Percentiles rank a stretch among this genome's conserved stretches.
Evolutionary conservation across 2,888 invertebrate genomes (phyloP).

Genomic region (Stomorhina lunata): DNA sequence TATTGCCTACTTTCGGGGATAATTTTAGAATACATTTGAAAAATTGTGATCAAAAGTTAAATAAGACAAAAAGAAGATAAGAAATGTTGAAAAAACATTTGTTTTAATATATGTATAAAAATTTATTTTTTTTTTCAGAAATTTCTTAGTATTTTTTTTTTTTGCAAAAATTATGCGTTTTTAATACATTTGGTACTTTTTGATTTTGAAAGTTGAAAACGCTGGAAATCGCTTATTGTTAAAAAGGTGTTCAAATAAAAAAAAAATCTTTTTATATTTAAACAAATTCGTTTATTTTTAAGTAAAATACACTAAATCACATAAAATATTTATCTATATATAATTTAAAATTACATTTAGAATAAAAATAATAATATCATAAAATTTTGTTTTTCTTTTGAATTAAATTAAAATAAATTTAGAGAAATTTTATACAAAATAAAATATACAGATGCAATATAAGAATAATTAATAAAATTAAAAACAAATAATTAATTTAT

Average conservation of each 20-base stretch:
- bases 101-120: too few relatives aligned
- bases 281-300: conserved; percentile 3
- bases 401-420: neutral
- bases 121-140: too few relatives aligned
- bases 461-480: conserved; percentile 16
- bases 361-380: conserved; percentile 26
- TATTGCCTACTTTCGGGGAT: too few relatives aligned
- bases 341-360: conserved; percentile 35
- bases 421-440: neutral
- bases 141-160: too few relatives aligned
- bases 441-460: neutral
- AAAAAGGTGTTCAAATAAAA: neutral
- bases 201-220: too few relatives aligned
- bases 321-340: conserved; percentile 45
- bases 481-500: conserved; percentile 32
- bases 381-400: neutral
- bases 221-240: too few relatives aligned
- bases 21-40: too few relatives aligned
- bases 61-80: too few relatives aligned
- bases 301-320: conserved; percentile 55
- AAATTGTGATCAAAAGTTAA: too few relatives aligned
- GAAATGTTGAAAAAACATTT: too few relatives aligned
- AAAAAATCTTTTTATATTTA: neutral
- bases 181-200: too few relatives aligned
- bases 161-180: too few relatives aligned